Evolutionary conservation across 2,797 vertebrate genomes (phyloP), one percentile per base, ranked within the genome.

Genomic region (Sebastes nivosus): DNA sequence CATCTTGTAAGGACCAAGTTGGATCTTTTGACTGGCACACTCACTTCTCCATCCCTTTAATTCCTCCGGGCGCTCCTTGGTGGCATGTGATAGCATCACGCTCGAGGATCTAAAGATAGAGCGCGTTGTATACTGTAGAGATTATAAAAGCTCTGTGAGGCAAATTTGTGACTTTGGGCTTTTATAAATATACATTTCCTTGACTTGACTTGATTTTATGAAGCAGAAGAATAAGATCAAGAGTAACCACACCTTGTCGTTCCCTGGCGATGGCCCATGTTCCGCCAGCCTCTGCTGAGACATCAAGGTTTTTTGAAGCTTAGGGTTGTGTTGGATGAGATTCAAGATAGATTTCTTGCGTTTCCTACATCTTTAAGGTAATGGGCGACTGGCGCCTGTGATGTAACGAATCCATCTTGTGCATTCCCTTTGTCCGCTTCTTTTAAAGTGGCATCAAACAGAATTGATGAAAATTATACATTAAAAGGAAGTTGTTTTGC

Each of bases 341-440:
- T 7, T 50, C 12, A 57, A 38, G 79, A 66, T 20, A 3, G 18
- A 84, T 77, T 76, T 63, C 29, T 34, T 14, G 38, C 24, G 1
- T 72, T 63, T 4, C 22, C 67, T 29, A 16, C 34, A 66, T 27
- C 79, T 65, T 67, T 16, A 61, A 63, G 58, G 57, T 57, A 59
- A 80, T 61, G 63, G 29, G 6, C 54, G 14, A 13, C 80, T 2
- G 70, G 24, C 2, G 6, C 46, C 54, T 32, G 1, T 75, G 85
- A 88, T 79, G 85, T 80, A 83, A 85, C 27, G 4, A 73, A 71
- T 29, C 29, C 85, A 73, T 76, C 77, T 87, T 66, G 71, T 77
- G 67, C 76, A 67, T 87, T 87, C 79, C 69, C 84, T 91, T 84
- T 87, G 82, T 88, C 78, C 77, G 77, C 71, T 27, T 34, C 77